Evolutionary conservation across 1,140 invertebrate species (phyloP).

Genomic region (Gonatopus flavifemur): DNA sequence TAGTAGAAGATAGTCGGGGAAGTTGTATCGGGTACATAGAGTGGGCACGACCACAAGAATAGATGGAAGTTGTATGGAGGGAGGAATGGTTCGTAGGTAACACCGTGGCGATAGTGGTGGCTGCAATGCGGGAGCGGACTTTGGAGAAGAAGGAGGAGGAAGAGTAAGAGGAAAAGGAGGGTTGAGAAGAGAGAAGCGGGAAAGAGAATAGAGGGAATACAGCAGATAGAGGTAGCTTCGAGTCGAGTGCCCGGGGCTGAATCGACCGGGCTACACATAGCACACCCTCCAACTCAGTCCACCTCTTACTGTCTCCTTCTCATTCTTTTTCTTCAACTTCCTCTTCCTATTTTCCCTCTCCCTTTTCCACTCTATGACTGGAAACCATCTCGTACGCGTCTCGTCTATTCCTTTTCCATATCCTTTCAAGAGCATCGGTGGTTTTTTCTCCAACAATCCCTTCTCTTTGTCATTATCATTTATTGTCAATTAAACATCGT

Average conservation of each 20-base stretch:
- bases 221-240: slow-evolving; percentile 20
- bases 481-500: too few relatives aligned
- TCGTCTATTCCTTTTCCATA: slow-evolving; percentile 2
- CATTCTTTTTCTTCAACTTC: slow-evolving; percentile 21
- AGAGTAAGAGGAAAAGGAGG: slow-evolving; percentile 17
- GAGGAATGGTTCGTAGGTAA: slow-evolving; percentile 28
- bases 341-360: slow-evolving; percentile 22
- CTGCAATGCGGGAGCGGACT: slow-evolving; percentile 9
- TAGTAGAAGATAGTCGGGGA: too few relatives aligned
- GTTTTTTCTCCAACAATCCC: not conserved
- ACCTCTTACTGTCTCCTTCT: slow-evolving; percentile 40
- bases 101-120: slow-evolving; percentile 34
- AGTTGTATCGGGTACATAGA: too few relatives aligned
- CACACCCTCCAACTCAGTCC: slow-evolving; percentile 44
- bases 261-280: slow-evolving; percentile 57
- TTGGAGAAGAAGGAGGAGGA: slow-evolving; percentile 4
- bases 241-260: slow-evolving; percentile 43
- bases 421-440: slow-evolving; percentile 3
- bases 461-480: too few relatives aligned
- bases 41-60: too few relatives aligned
- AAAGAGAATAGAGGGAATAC: slow-evolving; percentile 17
- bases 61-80: too few relatives aligned
- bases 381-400: too few relatives aligned
- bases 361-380: too few relatives aligned
- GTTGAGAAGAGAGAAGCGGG: not conserved